Conservation (phyloP, 2,797 vertebrate species). For the Lepus townsendii region DNA sequence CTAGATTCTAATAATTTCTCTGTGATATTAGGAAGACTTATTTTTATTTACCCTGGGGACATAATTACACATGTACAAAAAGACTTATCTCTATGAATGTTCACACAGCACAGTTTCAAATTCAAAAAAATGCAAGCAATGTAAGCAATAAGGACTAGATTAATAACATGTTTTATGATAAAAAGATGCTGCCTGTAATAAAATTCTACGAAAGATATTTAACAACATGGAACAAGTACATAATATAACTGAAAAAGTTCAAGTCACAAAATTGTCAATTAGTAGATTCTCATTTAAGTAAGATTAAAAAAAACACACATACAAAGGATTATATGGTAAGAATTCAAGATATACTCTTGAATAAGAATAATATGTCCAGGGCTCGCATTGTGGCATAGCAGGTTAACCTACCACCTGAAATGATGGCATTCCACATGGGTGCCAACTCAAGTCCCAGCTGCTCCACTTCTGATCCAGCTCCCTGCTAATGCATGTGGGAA, state of each 20-base stretch:
- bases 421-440: too few species aligned
- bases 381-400: too few species aligned
- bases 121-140: constrained; percentile 3
- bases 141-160: not conserved
- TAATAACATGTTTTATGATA: not conserved
- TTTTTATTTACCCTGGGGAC: constrained; percentile 26
- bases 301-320: not conserved
- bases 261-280: not conserved
- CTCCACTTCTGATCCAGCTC: too few species aligned
- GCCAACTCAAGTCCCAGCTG: too few species aligned
- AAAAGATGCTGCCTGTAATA: not conserved
- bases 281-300: not conserved
- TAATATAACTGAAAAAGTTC: constrained; percentile 17
- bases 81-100: constrained; percentile 7
- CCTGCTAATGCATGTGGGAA: too few species aligned
- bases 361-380: not conserved
- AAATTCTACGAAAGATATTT: constrained; percentile 54
- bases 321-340: not conserved
- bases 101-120: not conserved
- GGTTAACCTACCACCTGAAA: too few species aligned
- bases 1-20: constrained; percentile 11
- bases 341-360: constrained; percentile 12
- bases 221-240: constrained; percentile 37
- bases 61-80: not conserved
- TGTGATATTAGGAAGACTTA: not conserved